Percentiles rank a stretch among this genome's conserved stretches.
These are phyloP conservation scores for Carlito syrichta DNA, from an alignment of 2,113 vertebrate species.

Conservation along the genomic window DNA sequence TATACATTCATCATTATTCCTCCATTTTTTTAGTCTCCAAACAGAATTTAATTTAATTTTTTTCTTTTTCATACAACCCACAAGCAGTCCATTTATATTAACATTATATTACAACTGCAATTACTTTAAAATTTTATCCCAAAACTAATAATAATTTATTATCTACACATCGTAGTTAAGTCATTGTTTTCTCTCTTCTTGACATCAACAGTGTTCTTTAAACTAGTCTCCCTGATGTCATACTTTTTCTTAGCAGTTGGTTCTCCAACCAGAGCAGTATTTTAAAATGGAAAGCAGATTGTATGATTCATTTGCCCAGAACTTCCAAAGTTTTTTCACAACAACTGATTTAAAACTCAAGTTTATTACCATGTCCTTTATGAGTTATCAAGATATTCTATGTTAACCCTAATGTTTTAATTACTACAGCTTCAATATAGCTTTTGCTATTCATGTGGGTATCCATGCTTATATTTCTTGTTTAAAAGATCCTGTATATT, in stretches of 20 bases:
- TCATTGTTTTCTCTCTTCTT: background rate
- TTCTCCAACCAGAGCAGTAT: background rate
- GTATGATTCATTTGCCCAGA: background rate
- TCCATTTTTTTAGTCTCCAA: background rate
- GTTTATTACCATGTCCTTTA: background rate
- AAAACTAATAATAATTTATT: background rate
- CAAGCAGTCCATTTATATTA: background rate
- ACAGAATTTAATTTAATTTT: background rate
- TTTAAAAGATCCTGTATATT: background rate
- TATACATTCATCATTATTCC: background rate
- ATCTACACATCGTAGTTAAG: background rate
- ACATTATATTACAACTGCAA: background rate
- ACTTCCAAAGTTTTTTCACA: background rate
- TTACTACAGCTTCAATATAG: background rate
- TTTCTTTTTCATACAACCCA: background rate
- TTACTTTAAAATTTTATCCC: background rate
- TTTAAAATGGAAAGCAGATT: background rate
- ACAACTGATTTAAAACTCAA: background rate
- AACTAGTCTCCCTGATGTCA: background rate
- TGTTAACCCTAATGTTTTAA: background rate
- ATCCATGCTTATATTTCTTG: background rate
- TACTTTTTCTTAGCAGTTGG: background rate
- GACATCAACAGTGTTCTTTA: background rate
- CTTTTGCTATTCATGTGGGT: background rate
- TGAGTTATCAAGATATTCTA: background rate